Percentiles rank a stretch among this genome's conserved stretches.
Evolutionary conservation across 2,797 vertebrate genomes (phyloP).

Genomic region (Danio jaintianensis): DNA sequence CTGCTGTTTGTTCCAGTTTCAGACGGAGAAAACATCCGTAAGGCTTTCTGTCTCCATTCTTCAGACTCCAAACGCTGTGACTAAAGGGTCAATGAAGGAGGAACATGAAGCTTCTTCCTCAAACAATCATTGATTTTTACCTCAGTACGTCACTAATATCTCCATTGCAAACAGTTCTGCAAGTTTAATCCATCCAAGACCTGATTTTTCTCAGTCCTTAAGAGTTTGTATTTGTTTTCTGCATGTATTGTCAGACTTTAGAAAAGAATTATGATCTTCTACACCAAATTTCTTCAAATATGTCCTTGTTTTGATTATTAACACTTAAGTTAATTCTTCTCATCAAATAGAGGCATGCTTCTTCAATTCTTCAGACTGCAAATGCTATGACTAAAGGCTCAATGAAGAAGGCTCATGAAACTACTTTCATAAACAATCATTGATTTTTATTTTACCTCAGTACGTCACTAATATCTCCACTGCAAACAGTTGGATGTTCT

Average conservation of each 20-base stretch:
- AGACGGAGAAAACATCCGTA: slow-evolving; percentile 28
- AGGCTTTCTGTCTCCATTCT: neutral
- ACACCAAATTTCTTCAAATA: neutral
- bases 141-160: slow-evolving; percentile 61
- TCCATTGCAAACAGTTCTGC: neutral
- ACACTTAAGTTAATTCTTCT: no score
- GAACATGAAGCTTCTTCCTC: slow-evolving; percentile 71
- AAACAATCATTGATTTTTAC: slow-evolving; percentile 62
- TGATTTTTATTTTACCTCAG: neutral
- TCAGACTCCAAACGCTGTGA: slow-evolving; percentile 20
- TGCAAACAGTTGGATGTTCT: neutral
- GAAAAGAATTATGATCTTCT: neutral
- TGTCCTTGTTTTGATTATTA: no score
- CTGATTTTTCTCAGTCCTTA: neutral
- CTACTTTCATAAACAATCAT: slow-evolving; percentile 70
- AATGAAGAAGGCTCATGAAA: slow-evolving; percentile 73
- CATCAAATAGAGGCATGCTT: no score
- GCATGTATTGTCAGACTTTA: neutral
- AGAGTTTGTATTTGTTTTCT: neutral
- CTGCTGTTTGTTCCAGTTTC: slow-evolving; percentile 74
- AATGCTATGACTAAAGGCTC: slow-evolving; percentile 64
- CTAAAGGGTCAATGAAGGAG: slow-evolving; percentile 71
- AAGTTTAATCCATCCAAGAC: slow-evolving; percentile 4
- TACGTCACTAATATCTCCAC: slow-evolving; percentile 62
- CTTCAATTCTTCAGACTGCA: slow-evolving; percentile 16